These are phyloP conservation scores for Echinops telfairi DNA, from an alignment of 2,113 vertebrate species.

Conservation along the genomic window DNA sequence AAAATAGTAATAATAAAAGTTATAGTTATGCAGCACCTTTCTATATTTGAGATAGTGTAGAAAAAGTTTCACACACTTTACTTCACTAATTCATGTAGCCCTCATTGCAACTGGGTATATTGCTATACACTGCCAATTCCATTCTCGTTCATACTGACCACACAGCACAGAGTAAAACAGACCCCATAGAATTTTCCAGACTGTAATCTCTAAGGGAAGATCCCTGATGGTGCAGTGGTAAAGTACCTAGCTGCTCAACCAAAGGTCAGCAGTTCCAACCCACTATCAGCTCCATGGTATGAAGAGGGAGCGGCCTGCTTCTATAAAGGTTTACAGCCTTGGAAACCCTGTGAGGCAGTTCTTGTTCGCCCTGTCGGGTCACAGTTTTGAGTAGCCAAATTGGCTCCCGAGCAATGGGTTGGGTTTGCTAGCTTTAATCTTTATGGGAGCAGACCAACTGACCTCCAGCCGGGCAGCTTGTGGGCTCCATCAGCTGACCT, in stretches of 20 bases:
- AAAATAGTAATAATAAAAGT: constrained; percentile 32
- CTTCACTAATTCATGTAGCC: neutral
- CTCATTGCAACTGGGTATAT: too few relatives aligned
- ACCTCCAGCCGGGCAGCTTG: neutral
- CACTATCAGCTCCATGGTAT: neutral
- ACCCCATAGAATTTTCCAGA: neutral
- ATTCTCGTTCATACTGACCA: neutral
- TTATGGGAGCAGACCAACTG: neutral
- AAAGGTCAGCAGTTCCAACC: neutral
- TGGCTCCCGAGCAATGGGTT: neutral
- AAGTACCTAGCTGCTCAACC: neutral
- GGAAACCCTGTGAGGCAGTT: neutral
- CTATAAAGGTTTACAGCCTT: neutral
- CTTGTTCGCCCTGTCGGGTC: neutral
- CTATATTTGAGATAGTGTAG: neutral
- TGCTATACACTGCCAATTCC: neutral
- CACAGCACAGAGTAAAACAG: neutral
- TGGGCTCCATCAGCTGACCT: neutral
- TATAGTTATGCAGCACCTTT: neutral
- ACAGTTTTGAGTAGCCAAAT: neutral
- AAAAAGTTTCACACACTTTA: neutral
- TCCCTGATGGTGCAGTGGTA: neutral
- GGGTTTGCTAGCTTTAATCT: neutral
- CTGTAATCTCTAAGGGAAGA: neutral
- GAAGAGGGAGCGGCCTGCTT: neutral